Evolutionary conservation across 2,113 vertebrate genomes (phyloP), one percentile per base, ranked within the genome.

Genomic region (Heterotilapia buettikoferi): DNA sequence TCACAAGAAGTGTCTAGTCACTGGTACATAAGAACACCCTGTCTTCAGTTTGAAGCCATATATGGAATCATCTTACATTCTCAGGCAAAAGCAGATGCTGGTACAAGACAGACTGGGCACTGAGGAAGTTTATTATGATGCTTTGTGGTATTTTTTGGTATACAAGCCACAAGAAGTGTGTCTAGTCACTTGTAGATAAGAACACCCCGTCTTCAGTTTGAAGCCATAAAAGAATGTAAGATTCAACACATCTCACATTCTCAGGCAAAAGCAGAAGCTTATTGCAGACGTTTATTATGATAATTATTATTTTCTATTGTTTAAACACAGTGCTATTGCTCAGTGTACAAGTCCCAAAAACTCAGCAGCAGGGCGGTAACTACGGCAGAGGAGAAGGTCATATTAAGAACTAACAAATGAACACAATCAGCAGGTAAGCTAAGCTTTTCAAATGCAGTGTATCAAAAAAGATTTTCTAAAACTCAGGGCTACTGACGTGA

Each of bases 21-120:
- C 50, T 10, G 0, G 19, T 52, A 10, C 0, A 52, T 52, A n/a
- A 10, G 3, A n/a, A 53, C 19, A n/a, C 19, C 5, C 50, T 0
- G 7, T 52, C 7, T 50, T 50, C 4, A 9, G 47, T 19, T 0
- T 50, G 4, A 50, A 50, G 47, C 43, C 43, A 45, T 45, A 45
- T 14, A 45, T 45, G 13, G 43, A 45, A 7, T 45, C 43, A 45
- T 3, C 43, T 45, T 7, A 45, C 43, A 45, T 45, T 45, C 43
- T 6, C 43, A 14, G 6, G 13, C 43, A 45, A 45, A 45, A 14
- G 43, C 45, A 50, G 45, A 50, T 18, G 16, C 45, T 50, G 47
- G 16, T 18, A 18, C 7, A 4, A 50, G 47, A 50, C 47, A 50
- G 16, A 7, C 47, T 50, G 16, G 18, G 18, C 43, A 47, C 43